Conservation (phyloP, 1,140 invertebrate species). For the Magallana gigas region DNA sequence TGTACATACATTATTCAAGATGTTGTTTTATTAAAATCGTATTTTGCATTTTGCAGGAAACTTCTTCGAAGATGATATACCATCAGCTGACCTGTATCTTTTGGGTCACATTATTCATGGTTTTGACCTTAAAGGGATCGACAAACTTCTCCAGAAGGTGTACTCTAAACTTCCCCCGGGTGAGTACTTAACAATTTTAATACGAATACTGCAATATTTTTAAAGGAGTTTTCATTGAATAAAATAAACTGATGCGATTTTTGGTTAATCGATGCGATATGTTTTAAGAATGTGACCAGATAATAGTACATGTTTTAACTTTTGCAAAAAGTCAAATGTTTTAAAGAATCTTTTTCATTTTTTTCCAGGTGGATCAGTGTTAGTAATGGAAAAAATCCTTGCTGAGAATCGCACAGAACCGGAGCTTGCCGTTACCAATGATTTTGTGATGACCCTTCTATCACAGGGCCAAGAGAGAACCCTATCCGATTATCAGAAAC, state of each 20-base stretch:
- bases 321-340: no score
- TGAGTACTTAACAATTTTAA: slow-evolving; percentile 15
- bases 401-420: slow-evolving; percentile 64
- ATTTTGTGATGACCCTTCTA: slow-evolving; percentile 64
- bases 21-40: no score
- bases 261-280: no score
- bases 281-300: not conserved
- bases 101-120: slow-evolving; percentile 67
- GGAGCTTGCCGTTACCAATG: slow-evolving; percentile 60
- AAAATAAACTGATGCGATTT: no score
- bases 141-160: slow-evolving; percentile 63
- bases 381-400: slow-evolving; percentile 68
- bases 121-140: slow-evolving; percentile 59
- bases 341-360: no score
- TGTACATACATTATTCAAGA: no score
- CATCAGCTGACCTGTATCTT: slow-evolving; percentile 65
- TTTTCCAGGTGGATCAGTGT: slow-evolving; percentile 67
- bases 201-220: not conserved
- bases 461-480: slow-evolving; percentile 65
- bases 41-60: slow-evolving; percentile 59
- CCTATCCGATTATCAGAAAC: slow-evolving; percentile 61
- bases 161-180: slow-evolving; percentile 64
- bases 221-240: not conserved
- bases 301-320: no score
- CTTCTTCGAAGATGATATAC: slow-evolving; percentile 68